Conservation (phyloP, 2,888 invertebrate genomes). For the Halocaridina rubra region DNA sequence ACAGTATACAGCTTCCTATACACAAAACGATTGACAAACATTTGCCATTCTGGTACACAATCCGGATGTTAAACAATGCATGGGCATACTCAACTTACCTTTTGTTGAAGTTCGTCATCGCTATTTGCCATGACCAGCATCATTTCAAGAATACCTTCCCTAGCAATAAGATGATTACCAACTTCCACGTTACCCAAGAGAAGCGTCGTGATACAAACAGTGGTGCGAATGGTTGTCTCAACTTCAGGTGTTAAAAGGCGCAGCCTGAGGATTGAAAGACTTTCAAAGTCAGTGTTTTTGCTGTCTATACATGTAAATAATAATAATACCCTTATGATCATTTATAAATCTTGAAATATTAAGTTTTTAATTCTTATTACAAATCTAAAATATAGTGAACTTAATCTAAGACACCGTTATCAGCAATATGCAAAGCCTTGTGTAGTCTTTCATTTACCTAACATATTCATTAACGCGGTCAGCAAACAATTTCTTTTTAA, state of each 20-base stretch:
- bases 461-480: constrained; percentile 86
- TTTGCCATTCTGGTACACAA: no score
- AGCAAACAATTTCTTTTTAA: constrained; percentile 79
- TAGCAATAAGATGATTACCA: constrained; percentile 78
- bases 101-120: constrained; percentile 85
- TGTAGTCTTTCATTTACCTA: constrained; percentile 73
- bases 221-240: constrained; percentile 86
- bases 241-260: constrained; percentile 86
- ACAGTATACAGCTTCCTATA: no score
- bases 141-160: constrained; percentile 89
- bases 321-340: no score
- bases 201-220: constrained; percentile 88
- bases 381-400: no score
- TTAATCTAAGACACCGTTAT: no score
- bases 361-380: no score
- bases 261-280: constrained; percentile 73
- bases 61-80: no score
- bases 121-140: constrained; percentile 96
- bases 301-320: no score
- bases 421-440: no score
- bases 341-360: no score
- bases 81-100: constrained; percentile 63
- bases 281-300: no score
- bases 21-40: no score
- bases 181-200: constrained; percentile 92